Base-by-base conservation (phyloP, 2,113 vertebrate genomes). In the Sakesphorus luctuosus region DNA sequence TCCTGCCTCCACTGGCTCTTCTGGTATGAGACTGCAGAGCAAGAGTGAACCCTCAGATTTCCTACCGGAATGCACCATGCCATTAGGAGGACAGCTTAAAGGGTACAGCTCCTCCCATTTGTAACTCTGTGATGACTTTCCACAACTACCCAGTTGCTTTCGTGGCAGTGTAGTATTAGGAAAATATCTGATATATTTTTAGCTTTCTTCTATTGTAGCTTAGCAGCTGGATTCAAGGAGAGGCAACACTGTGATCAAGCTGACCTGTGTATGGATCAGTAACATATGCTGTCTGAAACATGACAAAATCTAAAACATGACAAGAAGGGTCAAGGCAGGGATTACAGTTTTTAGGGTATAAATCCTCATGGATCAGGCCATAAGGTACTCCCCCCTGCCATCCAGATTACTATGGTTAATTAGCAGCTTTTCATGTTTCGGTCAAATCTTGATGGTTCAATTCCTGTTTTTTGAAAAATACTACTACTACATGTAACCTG, bases 131-230 rank as follows among this genome's bases (percentile, higher is more conserved):
- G 33, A 90, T 23, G 35, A 90, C 82, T 85, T 90, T 58, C 55
- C 86, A 33, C 11, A 67, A 74, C 65, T 25, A 88, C 25, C 16
- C 83, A 78, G 76, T 78, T 89, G 90, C 92, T 86, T 89, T 87
- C 65, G 72, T 36, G 49, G 83, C 52, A 81, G 33, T 1, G 0
- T 1, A 93, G 76, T 53, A 86, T 75, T 86, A 90, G 96, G 96
- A 96, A 96, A 96, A 84, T 94, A 97, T 95, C 14, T 92, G 61
- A 75, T 89, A 25, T 93, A 96, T 97, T 95, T 97, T 96, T 96
- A 96, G 93, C 90, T 96, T 95, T 92, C 92, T 72, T 81, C 92
- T 94, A 95, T 89, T 93, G 86, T 78, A 93, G 83, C 44, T 90
- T 87, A 96, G 92, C 72, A 96, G 96, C 49, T 96, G 88, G 88